Base-by-base conservation (phyloP, 2,113 vertebrate species). In the Ranitomeya imitator region DNA sequence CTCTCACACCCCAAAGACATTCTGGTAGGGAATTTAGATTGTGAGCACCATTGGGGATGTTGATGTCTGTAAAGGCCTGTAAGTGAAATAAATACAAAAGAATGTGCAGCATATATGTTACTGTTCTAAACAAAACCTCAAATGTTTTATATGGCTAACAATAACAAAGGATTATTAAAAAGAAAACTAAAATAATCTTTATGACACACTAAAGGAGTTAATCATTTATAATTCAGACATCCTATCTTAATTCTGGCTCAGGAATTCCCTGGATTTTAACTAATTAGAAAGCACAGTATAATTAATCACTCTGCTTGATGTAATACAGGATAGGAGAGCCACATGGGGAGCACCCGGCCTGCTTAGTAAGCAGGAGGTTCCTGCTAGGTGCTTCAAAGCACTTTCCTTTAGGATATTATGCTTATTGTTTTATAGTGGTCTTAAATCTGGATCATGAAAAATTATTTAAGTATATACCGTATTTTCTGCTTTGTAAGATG, bases 311-410 rank as follows among this genome's bases (percentile, higher is more conserved):
- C 52, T 54, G 76, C 85, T 79, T 86, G 85, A 86, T 79, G 76
- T 86, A 86, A 79, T 63, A 67, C 45, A 78, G 85, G 85, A 79
- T 65, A 51, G 85, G 55, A 86, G 21, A 67, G 74, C 85, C 85
- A 86, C 85, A 86, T 86, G 85, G 85, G 85, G 85, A 57, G 85
- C 37, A 26, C 57, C 37, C 60, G 31, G 45, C 59, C 85, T 86
- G 85, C 85, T 79, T 86, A 86, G 74, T 79, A 86, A 67, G 74
- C 85, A 86, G 85, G 85, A 79, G 74, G 59, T 86, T 71, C 59
- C 57, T 86, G 73, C n/a, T 67, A 86, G 37, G 85, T 86, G 76
- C 74, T 86, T 86, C 85, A 86, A 86, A 86, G 85, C 63, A 69
- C 51, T 84, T 84, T 71, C 45, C 63, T 55, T 16, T 84, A 52